Evolutionary conservation across 2,113 vertebrate genomes (phyloP), one percentile per base, ranked within the genome.

Genomic region (Callipepla squamata): DNA sequence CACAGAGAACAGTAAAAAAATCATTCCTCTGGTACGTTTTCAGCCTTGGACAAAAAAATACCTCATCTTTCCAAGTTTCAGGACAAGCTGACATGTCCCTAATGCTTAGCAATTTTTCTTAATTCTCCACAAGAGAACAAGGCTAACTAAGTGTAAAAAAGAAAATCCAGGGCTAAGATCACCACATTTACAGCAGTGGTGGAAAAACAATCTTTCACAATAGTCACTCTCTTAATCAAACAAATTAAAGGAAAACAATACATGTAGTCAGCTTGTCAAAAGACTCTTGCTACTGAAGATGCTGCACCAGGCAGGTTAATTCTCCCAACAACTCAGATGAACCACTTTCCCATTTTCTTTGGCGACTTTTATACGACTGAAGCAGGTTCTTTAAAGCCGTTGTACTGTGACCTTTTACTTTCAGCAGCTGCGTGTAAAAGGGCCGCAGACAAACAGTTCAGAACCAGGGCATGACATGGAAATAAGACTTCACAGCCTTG

Each of bases 371-470:
- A 66, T 51, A 67, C 7, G 84, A 42, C n/a, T 89, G 74, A 86
- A 93, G 59, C 63, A 91, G 84, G 79, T 95, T 95, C 91, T 95
- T 85, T 76, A 89, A 92, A 85, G 65, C 85, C 72, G 51, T 68
- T 67, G 83, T 85, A 80, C 81, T 82, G 82, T 87, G 91, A 96
- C 92, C 89, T 94, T 96, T 95, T 85, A 79, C 85, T 91, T 94
- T 92, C 91, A 91, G 81, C 96, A 93, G 93, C 87, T 94, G 89
- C 85, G 81, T 91, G 79, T 45, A 92, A 91, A 93, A 93, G 57
- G 62, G 89, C 87, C 84, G 94, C 95, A 93, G 87, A 96, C 87
- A 85, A 96, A 94, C 81, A 91, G 96, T 94, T 96, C 95, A 96
- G 92, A 95, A 96, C 15, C 82, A 87, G 93, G 79, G 92, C 94